phyloP scores from a whole-genome alignment of 2,888 invertebrate species.

The Pollenia labialis region DNA sequence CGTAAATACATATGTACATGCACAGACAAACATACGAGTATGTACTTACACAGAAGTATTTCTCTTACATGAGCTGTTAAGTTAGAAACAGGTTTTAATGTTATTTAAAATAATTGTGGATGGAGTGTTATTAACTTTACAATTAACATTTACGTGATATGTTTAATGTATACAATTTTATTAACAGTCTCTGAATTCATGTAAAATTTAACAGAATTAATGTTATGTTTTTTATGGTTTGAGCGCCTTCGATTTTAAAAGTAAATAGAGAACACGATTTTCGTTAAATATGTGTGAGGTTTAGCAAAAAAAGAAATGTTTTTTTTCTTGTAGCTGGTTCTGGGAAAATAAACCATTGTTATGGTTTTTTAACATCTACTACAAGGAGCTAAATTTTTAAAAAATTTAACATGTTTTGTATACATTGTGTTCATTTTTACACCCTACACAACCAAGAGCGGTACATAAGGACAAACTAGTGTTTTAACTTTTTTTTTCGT shows the following conservation, averaged over 20 bases:
- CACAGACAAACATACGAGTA: too few species aligned
- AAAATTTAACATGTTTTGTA: not conserved
- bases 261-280: constrained; percentile 4
- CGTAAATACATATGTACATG: not conserved
- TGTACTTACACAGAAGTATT: too few species aligned
- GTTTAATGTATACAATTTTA: constrained; percentile 1
- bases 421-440: too few species aligned
- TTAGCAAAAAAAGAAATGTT: constrained; percentile 4
- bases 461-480: too few species aligned
- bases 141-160: constrained; percentile 61
- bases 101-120: constrained; percentile 53
- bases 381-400: not conserved
- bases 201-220: constrained; percentile 4
- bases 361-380: constrained; percentile 31
- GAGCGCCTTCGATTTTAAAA: not conserved
- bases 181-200: not conserved
- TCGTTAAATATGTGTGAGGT: not conserved
- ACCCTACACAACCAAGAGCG: too few species aligned
- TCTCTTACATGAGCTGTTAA: too few species aligned
- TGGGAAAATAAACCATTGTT: constrained; percentile 8
- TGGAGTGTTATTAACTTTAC: constrained; percentile 18
- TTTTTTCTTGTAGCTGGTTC: not conserved
- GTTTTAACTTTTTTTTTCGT: too few species aligned
- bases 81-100: not conserved
- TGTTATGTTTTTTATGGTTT: not conserved